Base-by-base conservation (phyloP, 2,797 vertebrate genomes). In the Pelodytes ibericus region DNA sequence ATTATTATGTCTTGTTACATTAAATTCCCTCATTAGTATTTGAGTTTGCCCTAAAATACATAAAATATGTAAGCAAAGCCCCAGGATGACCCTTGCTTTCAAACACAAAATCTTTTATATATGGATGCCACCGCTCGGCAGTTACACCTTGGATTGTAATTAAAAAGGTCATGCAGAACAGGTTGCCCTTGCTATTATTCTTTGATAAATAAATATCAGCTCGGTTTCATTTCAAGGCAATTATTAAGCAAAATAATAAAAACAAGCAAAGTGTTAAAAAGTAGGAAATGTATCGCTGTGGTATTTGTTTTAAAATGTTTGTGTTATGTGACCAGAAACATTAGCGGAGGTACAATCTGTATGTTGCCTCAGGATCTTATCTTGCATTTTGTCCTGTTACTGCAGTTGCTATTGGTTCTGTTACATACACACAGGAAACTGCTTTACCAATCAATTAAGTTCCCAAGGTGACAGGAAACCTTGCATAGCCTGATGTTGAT, bases 401-500 rank as follows among this genome's bases (percentile, higher is more conserved):
- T 82, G 10, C 75, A 81, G 89, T 92, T 89, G 86, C 89, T 86
- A 86, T 86, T 88, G 89, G 87, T 85, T 89, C 88, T 86, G 82
- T 82, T 84, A 88, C 89, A 89, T 72, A 72, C 90, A 90, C 85
- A 90, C 90, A 93, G 90, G 91, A 94, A 92, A 85, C 83, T 0
- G 0, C 81, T 20, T 72, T 89, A 87, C 90, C 90, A 91, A 91
- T 91, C 91, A 89, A 80, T 84, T 86, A 80, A 22, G 89, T 94
- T 93, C 90, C 90, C 92, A 92, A 92, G 88, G 90, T 91, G 88
- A 93, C 92, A 92, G 91, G 92, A 93, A 94, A 77, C 89, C 81
- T 84, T 89, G 83, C 84, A 88, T 84, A 84, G 86, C 87, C 88
- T 75, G 86, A 88, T 91, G 90, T 87, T 90, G 88, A 92, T 91